Conservation (phyloP, 2,797 vertebrate species). For the Choloepus didactylus region DNA sequence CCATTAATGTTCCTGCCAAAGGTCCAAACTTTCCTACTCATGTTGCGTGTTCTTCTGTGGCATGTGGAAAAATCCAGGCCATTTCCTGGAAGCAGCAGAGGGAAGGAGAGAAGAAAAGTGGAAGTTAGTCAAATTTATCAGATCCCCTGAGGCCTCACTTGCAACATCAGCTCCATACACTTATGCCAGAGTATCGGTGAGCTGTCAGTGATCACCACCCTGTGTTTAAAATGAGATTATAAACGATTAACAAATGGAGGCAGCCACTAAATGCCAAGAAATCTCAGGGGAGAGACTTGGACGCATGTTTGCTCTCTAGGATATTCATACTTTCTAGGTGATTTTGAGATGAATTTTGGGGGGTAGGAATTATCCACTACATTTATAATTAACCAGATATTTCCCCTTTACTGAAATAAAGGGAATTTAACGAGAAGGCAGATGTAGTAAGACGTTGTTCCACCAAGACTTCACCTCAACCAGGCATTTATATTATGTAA, state of each 20-base stretch:
- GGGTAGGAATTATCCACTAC: background rate
- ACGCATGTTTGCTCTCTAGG: conserved; percentile 58
- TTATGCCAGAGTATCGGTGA: conserved; percentile 24
- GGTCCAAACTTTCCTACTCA: background rate
- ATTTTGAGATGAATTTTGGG: background rate
- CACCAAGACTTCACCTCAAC: background rate
- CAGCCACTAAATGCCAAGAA: conserved; percentile 52
- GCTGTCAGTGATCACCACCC: conserved; percentile 60
- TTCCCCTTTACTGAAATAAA: background rate
- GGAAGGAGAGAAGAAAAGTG: background rate
- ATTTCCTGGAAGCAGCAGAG: background rate
- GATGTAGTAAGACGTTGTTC: background rate
- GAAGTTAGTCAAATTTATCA: background rate
- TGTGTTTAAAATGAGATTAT: conserved; percentile 62
- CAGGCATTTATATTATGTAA: background rate
- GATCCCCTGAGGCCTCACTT: background rate
- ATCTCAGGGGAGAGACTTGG: background rate
- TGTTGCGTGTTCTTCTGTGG: background rate
- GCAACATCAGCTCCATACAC: background rate
- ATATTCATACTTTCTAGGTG: background rate
- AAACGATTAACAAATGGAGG: conserved; percentile 40
- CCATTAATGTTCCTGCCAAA: background rate
- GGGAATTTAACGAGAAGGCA: background rate
- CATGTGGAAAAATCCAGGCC: background rate
- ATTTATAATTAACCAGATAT: background rate